Evolutionary conservation across 2,113 vertebrate species (phyloP).

Genomic region (Calidris pugnax): DNA sequence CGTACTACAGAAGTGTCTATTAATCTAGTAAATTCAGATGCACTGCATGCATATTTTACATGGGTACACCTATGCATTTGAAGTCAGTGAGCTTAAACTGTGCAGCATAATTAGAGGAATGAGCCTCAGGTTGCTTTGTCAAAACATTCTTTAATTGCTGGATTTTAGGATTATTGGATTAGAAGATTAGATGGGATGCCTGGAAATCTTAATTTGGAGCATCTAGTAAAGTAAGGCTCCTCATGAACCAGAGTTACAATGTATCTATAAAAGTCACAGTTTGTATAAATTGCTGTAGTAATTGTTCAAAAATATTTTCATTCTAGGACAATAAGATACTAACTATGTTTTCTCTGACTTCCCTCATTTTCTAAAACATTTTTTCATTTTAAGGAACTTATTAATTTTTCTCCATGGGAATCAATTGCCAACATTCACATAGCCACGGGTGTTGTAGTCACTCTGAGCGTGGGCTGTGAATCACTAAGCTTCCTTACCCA

Average conservation of each 20-base stretch:
- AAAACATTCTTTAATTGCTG: slow-evolving; percentile 62
- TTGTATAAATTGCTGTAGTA: background rate
- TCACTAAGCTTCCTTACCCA: background rate
- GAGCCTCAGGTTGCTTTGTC: slow-evolving; percentile 38
- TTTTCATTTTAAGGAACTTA: background rate
- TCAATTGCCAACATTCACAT: background rate
- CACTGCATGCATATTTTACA: background rate
- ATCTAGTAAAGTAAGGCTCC: background rate
- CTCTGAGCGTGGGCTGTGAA: background rate
- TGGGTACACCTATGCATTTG: background rate
- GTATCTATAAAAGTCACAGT: background rate
- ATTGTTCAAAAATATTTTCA: background rate
- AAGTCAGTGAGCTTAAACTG: slow-evolving; percentile 19
- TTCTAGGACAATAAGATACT: background rate
- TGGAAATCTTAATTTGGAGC: slow-evolving; percentile 38
- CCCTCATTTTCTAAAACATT: background rate
- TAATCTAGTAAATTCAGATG: background rate
- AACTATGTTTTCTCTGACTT: background rate
- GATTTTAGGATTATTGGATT: slow-evolving; percentile 67
- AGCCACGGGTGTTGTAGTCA: background rate
- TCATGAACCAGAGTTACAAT: background rate
- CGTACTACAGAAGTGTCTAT: background rate
- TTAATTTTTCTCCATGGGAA: background rate
- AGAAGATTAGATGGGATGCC: slow-evolving; percentile 49
- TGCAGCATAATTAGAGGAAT: slow-evolving; percentile 43